Conservation (phyloP, 2,113 vertebrate genomes). For the Corythaeola cristata region DNA sequence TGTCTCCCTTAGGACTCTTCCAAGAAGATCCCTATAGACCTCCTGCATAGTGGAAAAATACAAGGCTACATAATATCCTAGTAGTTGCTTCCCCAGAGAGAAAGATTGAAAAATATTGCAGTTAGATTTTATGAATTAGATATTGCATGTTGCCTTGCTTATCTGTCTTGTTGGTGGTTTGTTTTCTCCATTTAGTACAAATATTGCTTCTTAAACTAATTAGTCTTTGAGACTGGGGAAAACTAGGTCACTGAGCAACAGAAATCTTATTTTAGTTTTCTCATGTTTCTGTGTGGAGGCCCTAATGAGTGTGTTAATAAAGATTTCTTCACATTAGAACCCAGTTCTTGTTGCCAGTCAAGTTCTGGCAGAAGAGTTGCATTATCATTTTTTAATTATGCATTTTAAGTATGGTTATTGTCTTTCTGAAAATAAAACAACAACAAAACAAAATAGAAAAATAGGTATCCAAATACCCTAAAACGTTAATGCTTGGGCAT, state of each 20-base stretch:
- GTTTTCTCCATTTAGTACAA: background rate
- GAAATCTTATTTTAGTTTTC: conserved; percentile 33
- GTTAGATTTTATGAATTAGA: background rate
- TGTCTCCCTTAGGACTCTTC: background rate
- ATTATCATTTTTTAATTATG: conserved; percentile 9
- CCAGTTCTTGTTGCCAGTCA: conserved; percentile 15
- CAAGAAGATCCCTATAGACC: background rate
- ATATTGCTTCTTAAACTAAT: conserved; percentile 35
- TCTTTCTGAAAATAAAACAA: conserved; percentile 6
- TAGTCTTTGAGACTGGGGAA: conserved; percentile 7
- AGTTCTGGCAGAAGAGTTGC: background rate
- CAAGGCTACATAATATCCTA: background rate
- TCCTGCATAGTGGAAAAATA: background rate
- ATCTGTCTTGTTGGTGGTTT: background rate
- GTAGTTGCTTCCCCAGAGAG: background rate
- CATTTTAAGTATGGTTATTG: background rate
- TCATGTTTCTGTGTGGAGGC: background rate
- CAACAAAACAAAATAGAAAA: background rate
- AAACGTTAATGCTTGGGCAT: background rate
- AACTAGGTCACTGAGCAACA: conserved; percentile 12
- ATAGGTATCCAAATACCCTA: background rate
- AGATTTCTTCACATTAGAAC: conserved; percentile 31
- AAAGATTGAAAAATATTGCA: background rate
- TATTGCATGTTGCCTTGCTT: background rate
- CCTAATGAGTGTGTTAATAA: conserved; percentile 38